Conservation (phyloP, 2,797 vertebrate genomes). For the Poliocrania exsul region DNA sequence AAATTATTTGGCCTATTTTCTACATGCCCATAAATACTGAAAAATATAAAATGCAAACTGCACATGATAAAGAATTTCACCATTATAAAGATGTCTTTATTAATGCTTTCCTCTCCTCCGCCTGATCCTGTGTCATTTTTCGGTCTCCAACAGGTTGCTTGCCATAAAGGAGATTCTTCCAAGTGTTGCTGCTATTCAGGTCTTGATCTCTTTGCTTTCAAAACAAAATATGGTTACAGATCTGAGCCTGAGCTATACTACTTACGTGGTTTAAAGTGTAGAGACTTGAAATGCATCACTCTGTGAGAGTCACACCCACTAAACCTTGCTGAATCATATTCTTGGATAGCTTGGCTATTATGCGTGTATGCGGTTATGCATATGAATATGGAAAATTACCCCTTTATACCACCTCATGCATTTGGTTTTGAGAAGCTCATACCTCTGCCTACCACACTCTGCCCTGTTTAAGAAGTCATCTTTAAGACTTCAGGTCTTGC, state of each 20-base stretch:
- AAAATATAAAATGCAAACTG: not conserved
- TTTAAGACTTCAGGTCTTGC: not conserved
- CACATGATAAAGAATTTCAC: not conserved
- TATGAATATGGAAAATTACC: not conserved
- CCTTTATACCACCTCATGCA: not conserved
- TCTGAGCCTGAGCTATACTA: not conserved
- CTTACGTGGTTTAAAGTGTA: not conserved
- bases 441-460: not conserved
- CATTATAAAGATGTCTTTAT: not conserved
- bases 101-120: not conserved
- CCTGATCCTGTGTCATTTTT: not conserved
- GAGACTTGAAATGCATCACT: not conserved
- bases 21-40: not conserved
- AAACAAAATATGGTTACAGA: not conserved
- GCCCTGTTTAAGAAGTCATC: not conserved
- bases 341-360: not conserved
- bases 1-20: not conserved
- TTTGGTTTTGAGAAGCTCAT: not conserved
- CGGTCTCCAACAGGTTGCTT: not conserved
- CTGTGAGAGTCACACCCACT: not conserved
- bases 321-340: not conserved
- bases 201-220: not conserved
- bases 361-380: not conserved
- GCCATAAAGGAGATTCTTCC: not conserved
- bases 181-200: not conserved